Conservation (phyloP, 2,113 vertebrate genomes). For the Menura novaehollandiae region DNA sequence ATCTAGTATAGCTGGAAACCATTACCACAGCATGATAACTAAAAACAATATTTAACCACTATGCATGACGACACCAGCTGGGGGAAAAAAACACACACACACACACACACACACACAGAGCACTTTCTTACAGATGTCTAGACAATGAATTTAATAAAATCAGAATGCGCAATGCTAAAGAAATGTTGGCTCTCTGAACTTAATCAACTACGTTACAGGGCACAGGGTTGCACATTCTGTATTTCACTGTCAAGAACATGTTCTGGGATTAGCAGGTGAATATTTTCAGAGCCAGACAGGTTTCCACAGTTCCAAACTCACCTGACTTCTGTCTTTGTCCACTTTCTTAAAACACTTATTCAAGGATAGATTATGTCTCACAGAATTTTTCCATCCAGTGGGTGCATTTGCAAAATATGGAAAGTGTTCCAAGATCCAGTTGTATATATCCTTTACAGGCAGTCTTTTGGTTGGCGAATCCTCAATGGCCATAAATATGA, state of each 20-base stretch:
- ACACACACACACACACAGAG: neutral
- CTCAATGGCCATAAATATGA: conserved; percentile 99
- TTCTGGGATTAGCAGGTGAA: neutral
- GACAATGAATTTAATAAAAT: conserved; percentile 41
- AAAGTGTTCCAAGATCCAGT: conserved; percentile 99
- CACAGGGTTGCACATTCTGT: neutral
- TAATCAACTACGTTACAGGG: neutral
- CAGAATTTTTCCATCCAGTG: conserved; percentile 99
- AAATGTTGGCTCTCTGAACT: neutral
- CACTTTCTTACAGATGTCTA: conserved; percentile 31
- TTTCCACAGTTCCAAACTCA: conserved; percentile 64
- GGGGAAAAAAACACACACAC: neutral
- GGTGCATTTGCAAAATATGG: conserved; percentile 96
- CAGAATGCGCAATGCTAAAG: conserved; percentile 3
- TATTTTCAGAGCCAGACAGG: neutral
- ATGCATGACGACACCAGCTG: conserved; percentile 50
- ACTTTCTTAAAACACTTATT: conserved; percentile 99
- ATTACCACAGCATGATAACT: conserved; percentile 29
- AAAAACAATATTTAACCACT: conserved; percentile 33
- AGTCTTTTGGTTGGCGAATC: conserved; percentile 94
- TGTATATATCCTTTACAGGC: conserved; percentile 98
- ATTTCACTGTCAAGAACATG: neutral
- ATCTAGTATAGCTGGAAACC: conserved; percentile 41
- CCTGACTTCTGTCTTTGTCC: conserved; percentile 98
- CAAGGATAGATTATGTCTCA: conserved; percentile 95